These are phyloP conservation scores for Platycnemis pennipes DNA, from an alignment of 2,888 invertebrate genomes.

Conservation along the genomic window DNA sequence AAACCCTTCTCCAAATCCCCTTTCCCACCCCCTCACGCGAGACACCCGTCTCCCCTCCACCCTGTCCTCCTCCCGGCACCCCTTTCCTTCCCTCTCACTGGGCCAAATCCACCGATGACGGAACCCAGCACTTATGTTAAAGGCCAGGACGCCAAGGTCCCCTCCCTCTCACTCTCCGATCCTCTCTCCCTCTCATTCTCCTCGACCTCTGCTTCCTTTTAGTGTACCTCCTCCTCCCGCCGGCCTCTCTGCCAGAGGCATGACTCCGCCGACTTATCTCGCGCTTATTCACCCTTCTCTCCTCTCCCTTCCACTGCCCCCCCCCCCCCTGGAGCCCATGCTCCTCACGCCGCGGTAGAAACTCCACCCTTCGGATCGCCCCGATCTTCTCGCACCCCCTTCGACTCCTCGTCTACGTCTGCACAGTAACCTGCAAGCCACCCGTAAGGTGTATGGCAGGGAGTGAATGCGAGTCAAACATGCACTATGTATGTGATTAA, in stretches of 20 bases:
- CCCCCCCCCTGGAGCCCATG: neutral
- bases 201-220: neutral
- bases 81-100: slow-evolving; percentile 5
- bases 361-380: neutral
- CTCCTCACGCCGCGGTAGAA: neutral
- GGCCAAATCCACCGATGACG: slow-evolving; percentile 60
- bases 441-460: too few species aligned
- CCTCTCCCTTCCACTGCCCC: neutral
- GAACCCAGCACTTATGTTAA: slow-evolving; percentile 51
- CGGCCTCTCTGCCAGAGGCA: neutral
- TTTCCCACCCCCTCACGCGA: neutral
- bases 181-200: neutral
- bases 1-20: neutral
- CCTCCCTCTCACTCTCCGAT: neutral
- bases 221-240: neutral
- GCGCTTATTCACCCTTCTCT: neutral
- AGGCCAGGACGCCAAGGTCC: slow-evolving; percentile 55
- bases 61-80: neutral
- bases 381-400: neutral
- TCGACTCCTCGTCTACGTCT: too few species aligned
- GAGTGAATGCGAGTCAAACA: too few species aligned
- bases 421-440: too few species aligned
- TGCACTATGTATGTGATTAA: too few species aligned
- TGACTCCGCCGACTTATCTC: slow-evolving; percentile 9
- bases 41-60: neutral